Evolutionary conservation across 2,113 vertebrate species (phyloP).

Genomic region (Cnemophilus loriae): DNA sequence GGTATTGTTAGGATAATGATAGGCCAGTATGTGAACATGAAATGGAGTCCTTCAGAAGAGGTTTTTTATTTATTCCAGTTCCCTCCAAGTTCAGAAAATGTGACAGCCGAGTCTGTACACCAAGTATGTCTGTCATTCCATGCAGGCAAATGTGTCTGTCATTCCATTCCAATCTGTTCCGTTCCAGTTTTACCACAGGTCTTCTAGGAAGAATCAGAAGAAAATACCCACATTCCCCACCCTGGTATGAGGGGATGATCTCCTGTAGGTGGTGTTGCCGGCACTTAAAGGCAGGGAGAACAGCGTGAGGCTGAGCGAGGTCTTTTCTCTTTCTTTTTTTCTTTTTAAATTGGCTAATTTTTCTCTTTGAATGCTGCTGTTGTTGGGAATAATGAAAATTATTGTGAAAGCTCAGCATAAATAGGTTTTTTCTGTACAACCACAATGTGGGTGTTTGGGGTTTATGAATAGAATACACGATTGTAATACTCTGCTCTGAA

Average conservation of each 20-base stretch:
- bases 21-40: not conserved
- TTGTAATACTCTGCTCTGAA: not conserved
- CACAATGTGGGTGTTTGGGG: not conserved
- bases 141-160: not conserved
- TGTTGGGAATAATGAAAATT: not conserved
- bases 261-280: not conserved
- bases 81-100: not conserved
- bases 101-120: not conserved
- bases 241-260: not conserved
- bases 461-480: not conserved
- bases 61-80: not conserved
- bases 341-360: not conserved
- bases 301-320: accelerated
- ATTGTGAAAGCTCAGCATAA: not conserved
- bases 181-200: not conserved
- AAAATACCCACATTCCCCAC: not conserved
- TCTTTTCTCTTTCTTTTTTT: not conserved
- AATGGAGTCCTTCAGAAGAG: not conserved
- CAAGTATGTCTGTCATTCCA: not conserved
- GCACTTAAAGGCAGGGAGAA: not conserved
- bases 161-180: not conserved
- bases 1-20: not conserved
- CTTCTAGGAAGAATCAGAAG: not conserved
- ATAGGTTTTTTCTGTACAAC: not conserved
- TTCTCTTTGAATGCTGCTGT: not conserved